phyloP scores from a whole-genome alignment of 2,888 invertebrate genomes.

The Abrostola triplasia region DNA sequence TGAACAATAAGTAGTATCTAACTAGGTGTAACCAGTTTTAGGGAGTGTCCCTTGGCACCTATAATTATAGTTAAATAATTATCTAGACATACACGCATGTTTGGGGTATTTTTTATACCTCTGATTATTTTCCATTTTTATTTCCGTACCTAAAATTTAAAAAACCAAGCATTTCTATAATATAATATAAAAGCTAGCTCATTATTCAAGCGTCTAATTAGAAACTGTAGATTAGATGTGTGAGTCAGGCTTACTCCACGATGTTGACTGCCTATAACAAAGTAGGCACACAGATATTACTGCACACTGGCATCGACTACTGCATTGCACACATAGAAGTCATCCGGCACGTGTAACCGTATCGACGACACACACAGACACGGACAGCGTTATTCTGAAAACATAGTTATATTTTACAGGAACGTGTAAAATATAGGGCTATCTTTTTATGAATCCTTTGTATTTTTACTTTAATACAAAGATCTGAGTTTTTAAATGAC shows the following conservation, averaged over 20 bases:
- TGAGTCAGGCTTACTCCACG: conserved; percentile 30
- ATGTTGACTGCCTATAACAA: conserved; percentile 21
- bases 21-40: background rate
- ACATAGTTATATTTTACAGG: background rate
- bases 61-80: too few relatives aligned
- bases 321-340: conserved; percentile 65
- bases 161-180: background rate
- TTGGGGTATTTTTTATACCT: too few relatives aligned
- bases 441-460: too few relatives aligned
- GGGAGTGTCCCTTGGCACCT: too few relatives aligned
- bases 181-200: background rate
- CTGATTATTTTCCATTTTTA: too few relatives aligned
- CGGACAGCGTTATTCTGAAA: conserved; percentile 54
- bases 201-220: background rate
- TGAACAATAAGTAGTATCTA: background rate
- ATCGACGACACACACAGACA: conserved; percentile 57
- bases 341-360: conserved; percentile 71
- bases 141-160: too few relatives aligned
- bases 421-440: too few relatives aligned
- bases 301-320: conserved; percentile 57
- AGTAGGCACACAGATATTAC: conserved; percentile 55
- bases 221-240: conserved; percentile 3
- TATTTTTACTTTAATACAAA: too few relatives aligned
- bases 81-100: too few relatives aligned
- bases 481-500: too few relatives aligned